Conservation (phyloP, 2,888 invertebrate genomes). For the Hemithea aestivaria region DNA sequence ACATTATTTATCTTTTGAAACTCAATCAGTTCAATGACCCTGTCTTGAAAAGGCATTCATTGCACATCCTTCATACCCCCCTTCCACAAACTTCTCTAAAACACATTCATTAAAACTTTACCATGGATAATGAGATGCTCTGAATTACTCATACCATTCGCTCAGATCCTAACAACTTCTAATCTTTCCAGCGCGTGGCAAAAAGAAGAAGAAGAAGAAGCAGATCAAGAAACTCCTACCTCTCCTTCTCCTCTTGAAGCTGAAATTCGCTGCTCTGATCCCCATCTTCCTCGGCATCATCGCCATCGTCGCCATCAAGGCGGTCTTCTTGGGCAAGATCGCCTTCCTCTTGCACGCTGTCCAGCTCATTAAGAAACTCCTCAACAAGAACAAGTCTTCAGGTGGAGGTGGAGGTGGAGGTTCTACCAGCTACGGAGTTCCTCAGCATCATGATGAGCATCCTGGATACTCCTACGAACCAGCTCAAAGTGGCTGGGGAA, state of each 20-base stretch:
- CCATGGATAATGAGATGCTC: no score
- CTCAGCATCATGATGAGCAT: slow-evolving; percentile 80
- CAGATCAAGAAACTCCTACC: slow-evolving; percentile 86
- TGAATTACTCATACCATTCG: no score
- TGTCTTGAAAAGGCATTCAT: no score
- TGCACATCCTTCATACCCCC: no score
- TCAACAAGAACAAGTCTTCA: slow-evolving; percentile 74
- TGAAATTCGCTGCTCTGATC: slow-evolving; percentile 87
- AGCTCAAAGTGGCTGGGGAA: slow-evolving; percentile 80
- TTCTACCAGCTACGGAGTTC: slow-evolving; percentile 82
- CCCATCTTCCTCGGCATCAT: slow-evolving; percentile 86
- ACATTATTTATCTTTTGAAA: no score
- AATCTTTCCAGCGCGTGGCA: slow-evolving; percentile 86
- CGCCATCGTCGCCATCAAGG: slow-evolving; percentile 90
- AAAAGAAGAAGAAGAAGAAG: slow-evolving; percentile 89
- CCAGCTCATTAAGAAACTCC: slow-evolving; percentile 82
- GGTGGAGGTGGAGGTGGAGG: slow-evolving; percentile 30
- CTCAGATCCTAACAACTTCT: no score
- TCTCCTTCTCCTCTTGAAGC: slow-evolving; percentile 85
- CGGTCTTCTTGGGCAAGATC: slow-evolving; percentile 89
- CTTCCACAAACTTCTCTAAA: no score
- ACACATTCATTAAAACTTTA: no score
- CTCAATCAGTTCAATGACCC: no score
- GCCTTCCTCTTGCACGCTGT: slow-evolving; percentile 88
- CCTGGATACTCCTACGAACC: slow-evolving; percentile 76